These are phyloP conservation scores for Watsonalla cultraria DNA, from an alignment of 2,888 invertebrate species.

Conservation along the genomic window DNA sequence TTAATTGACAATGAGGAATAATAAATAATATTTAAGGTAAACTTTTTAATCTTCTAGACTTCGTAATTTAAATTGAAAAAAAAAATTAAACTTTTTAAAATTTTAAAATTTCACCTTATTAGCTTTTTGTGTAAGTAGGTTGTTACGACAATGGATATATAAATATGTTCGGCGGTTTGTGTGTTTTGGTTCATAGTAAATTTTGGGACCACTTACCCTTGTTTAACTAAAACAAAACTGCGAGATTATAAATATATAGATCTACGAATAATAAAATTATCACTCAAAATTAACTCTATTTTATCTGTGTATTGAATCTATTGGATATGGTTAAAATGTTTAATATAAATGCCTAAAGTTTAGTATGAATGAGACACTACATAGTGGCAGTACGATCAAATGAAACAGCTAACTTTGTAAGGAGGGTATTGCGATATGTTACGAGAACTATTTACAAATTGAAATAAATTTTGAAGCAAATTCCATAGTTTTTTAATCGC, in stretches of 20 bases:
- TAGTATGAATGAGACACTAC: slow-evolving; percentile 63
- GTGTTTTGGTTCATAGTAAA: slow-evolving; percentile 73
- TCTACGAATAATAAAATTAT: slow-evolving; percentile 15
- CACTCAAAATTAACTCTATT: slow-evolving; percentile 12
- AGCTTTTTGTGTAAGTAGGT: slow-evolving; percentile 60
- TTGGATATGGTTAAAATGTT: slow-evolving; percentile 18
- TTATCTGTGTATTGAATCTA: slow-evolving; percentile 18
- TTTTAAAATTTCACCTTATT: slow-evolving; percentile 40
- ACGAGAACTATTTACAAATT: slow-evolving; percentile 59
- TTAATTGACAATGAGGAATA: slow-evolving; percentile 31
- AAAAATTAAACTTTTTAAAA: slow-evolving; percentile 23
- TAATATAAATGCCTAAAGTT: slow-evolving; percentile 52
- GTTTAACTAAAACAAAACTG: slow-evolving; percentile 31
- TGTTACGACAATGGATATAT: slow-evolving; percentile 37
- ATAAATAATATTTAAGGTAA: slow-evolving; percentile 33
- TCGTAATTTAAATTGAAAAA: slow-evolving; percentile 35
- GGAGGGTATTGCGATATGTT: slow-evolving; percentile 62
- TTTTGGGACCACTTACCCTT: slow-evolving; percentile 72
- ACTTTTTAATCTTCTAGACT: slow-evolving; percentile 47
- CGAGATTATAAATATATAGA: slow-evolving; percentile 36
- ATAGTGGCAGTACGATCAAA: slow-evolving; percentile 21
- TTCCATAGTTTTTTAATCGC: slow-evolving; percentile 62
- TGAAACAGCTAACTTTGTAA: slow-evolving; percentile 33
- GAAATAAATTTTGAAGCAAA: slow-evolving; percentile 72
- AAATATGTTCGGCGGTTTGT: slow-evolving; percentile 42